These are phyloP conservation scores for Mobula birostris DNA, from an alignment of 2,113 vertebrate species.

Conservation along the genomic window DNA sequence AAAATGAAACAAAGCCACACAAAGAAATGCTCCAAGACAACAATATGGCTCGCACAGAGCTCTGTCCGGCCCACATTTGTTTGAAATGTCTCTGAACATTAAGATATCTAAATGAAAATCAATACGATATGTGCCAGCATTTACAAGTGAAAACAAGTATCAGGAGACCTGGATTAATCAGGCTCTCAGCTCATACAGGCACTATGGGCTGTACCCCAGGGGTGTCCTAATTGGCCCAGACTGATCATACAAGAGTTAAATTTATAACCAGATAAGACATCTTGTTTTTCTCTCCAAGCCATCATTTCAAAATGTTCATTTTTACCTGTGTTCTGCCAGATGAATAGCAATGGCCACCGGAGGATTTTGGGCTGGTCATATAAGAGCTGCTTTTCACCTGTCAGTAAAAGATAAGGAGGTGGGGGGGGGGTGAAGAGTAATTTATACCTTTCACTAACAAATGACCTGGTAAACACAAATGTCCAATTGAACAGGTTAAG, in stretches of 20 bases:
- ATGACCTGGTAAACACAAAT: conserved; percentile 6
- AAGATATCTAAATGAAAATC: conserved; percentile 99
- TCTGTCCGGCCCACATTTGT: conserved; percentile 70
- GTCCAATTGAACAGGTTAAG: neutral
- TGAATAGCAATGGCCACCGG: conserved; percentile 49
- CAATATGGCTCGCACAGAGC: conserved; percentile 68
- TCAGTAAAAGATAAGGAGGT: conserved; percentile 49
- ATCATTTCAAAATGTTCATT: conserved; percentile 47
- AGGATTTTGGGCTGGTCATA: conserved; percentile 50
- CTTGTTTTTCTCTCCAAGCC: conserved; percentile 66
- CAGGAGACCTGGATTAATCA: conserved; percentile 71
- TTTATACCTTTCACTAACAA: conserved; percentile 53
- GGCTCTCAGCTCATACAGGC: conserved; percentile 61
- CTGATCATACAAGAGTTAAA: conserved; percentile 70
- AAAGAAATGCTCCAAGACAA: conserved; percentile 86
- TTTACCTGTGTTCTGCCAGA: conserved; percentile 56
- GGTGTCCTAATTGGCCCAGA: conserved; percentile 67
- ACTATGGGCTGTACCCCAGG: conserved; percentile 59
- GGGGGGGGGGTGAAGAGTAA: conserved; percentile 45
- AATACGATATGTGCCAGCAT: conserved; percentile 83
- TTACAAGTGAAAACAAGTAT: conserved; percentile 73
- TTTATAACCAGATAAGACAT: conserved; percentile 68
- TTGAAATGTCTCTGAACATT: conserved; percentile 84
- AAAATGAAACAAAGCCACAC: conserved; percentile 87
- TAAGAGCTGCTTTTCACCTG: conserved; percentile 59